phyloP scores from a whole-genome alignment of 1,140 invertebrate genomes.

The Drosophila suzukii region DNA sequence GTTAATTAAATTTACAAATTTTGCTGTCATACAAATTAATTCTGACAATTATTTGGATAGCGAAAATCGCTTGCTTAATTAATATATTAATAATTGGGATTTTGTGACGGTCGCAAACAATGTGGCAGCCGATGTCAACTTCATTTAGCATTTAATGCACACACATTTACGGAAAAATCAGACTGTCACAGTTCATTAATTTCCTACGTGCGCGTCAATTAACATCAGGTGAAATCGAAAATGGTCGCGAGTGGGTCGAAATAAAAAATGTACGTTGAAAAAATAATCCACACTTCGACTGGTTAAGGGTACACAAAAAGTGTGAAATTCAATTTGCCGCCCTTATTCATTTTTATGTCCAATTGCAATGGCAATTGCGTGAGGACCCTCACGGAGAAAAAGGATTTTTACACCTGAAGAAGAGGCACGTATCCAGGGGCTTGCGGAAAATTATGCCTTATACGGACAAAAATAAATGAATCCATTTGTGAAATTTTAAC shows the following conservation, averaged over 20 bases:
- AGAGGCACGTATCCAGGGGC: background rate
- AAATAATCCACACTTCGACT: conserved; percentile 46
- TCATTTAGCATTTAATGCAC: conserved; percentile 13
- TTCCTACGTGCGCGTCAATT: conserved; percentile 44
- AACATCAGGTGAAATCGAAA: conserved; percentile 23
- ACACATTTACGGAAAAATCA: conserved; percentile 21
- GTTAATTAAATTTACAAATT: conserved; percentile 23
- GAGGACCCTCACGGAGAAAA: conserved; percentile 11
- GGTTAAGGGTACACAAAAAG: conserved; percentile 34
- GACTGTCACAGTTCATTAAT: conserved; percentile 60
- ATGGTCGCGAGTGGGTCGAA: background rate
- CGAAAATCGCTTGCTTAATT: conserved; percentile 13
- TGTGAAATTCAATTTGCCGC: conserved; percentile 60
- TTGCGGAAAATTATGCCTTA: background rate
- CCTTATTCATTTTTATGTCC: conserved; percentile 42
- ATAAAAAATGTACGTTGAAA: conserved; percentile 24
- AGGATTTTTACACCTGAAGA: conserved; percentile 4
- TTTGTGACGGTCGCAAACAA: conserved; percentile 17
- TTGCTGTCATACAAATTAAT: conserved; percentile 13
- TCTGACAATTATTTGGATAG: conserved; percentile 23
- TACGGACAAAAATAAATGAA: background rate
- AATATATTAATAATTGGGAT: conserved; percentile 36
- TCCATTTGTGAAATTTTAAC: background rate
- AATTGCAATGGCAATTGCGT: conserved; percentile 23
- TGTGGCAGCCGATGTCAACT: conserved; percentile 27